Conservation (phyloP, 1,140 invertebrate species). For the Agrypnia vestita region DNA sequence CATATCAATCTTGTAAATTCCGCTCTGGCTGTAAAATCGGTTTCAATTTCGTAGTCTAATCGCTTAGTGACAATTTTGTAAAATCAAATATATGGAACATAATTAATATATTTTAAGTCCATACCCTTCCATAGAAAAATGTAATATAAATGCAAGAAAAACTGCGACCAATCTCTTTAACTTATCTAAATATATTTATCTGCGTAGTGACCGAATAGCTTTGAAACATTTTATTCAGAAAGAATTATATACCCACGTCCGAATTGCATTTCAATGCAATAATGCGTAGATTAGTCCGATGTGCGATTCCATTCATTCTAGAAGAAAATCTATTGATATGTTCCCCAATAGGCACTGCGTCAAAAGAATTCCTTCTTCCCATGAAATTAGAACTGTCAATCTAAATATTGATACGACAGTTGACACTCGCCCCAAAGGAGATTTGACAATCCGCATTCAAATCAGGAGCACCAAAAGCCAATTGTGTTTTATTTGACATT, state of each 20-base stretch:
- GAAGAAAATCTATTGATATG: conserved; percentile 27
- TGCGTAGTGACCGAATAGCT: no score
- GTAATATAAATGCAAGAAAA: no score
- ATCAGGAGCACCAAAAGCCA: neutral
- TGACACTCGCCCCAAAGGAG: conserved; percentile 48
- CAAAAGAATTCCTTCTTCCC: conserved; percentile 45
- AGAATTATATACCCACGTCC: neutral
- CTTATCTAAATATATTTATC: no score
- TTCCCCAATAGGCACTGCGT: neutral
- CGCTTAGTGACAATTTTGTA: no score
- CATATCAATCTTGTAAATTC: no score
- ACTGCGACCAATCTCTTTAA: no score
- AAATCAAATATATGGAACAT: no score
- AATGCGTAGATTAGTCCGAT: conserved; percentile 11
- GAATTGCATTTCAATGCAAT: conserved; percentile 1
- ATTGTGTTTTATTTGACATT: no score
- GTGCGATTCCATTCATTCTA: neutral
- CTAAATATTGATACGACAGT: conserved; percentile 58
- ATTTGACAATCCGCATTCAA: conserved; percentile 48
- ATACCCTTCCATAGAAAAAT: no score
- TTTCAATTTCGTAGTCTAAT: no score
- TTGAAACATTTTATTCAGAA: neutral
- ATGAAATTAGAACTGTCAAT: conserved; percentile 60
- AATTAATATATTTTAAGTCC: no score
- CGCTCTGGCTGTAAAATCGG: no score